phyloP scores from a whole-genome alignment of 2,888 invertebrate genomes.

The Andrena marginata region DNA sequence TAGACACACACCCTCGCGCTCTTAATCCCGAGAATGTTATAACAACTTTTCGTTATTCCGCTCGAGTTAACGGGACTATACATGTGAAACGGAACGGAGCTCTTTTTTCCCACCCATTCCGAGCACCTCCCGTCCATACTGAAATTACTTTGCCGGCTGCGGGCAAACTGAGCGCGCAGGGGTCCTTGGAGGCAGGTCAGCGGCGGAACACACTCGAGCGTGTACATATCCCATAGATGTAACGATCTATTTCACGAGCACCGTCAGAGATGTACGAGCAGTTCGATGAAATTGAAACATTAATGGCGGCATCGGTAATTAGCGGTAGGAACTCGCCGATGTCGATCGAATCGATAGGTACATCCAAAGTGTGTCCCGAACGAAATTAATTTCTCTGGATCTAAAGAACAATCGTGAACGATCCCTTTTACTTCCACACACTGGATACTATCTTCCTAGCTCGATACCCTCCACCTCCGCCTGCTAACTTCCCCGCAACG shows the following conservation, averaged over 20 bases:
- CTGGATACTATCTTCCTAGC: neutral
- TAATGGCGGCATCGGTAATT: neutral
- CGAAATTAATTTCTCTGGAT: neutral
- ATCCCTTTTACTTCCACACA: neutral
- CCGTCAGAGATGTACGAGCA: neutral
- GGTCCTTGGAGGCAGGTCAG: slow-evolving; percentile 8
- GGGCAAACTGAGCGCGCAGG: neutral
- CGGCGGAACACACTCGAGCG: neutral
- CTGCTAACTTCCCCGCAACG: slow-evolving; percentile 8
- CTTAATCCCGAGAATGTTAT: slow-evolving; percentile 25
- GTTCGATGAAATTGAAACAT: slow-evolving; percentile 6
- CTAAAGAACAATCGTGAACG: neutral
- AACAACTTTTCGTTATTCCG: slow-evolving; percentile 47
- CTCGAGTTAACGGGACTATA: slow-evolving; percentile 32
- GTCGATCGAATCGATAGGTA: neutral
- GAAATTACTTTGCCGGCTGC: slow-evolving; percentile 19
- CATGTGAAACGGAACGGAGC: slow-evolving; percentile 27
- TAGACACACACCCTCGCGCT: slow-evolving; percentile 17
- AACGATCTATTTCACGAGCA: neutral
- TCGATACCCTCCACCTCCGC: neutral
- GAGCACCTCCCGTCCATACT: neutral
- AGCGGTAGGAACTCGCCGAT: neutral
- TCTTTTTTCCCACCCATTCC: slow-evolving; percentile 7
- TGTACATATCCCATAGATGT: neutral
- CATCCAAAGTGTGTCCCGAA: neutral